Conservation (phyloP, 2,888 invertebrate genomes). For the Cheilosia variabilis region DNA sequence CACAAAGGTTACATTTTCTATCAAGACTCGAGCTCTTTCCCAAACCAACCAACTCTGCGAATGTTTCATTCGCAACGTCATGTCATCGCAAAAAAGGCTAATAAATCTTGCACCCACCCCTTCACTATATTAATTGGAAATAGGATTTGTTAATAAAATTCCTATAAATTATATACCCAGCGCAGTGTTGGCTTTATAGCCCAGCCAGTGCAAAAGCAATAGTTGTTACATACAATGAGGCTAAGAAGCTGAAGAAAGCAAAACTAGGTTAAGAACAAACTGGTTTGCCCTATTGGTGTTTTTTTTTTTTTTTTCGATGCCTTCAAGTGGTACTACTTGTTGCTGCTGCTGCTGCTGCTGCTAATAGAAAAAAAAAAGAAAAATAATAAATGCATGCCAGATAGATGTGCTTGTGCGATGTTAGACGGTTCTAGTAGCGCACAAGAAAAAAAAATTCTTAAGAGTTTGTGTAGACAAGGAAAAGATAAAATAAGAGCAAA, state of each 20-base stretch:
- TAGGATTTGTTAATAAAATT: slow-evolving; percentile 21
- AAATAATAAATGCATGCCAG: slow-evolving; percentile 34
- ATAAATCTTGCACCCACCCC: slow-evolving; percentile 25
- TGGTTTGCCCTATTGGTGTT: slow-evolving; percentile 70
- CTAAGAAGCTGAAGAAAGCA: slow-evolving; percentile 63
- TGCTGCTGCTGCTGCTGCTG: slow-evolving; percentile 8
- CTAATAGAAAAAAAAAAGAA: slow-evolving; percentile 6
- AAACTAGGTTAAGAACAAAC: slow-evolving; percentile 76
- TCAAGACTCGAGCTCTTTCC: neutral
- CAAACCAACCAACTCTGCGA: neutral
- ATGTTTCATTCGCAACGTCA: neutral
- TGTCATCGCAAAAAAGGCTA: neutral
- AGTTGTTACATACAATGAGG: slow-evolving; percentile 42
- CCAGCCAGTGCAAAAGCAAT: slow-evolving; percentile 17
- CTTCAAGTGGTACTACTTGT: slow-evolving; percentile 51
- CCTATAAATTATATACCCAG: neutral
- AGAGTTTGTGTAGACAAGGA: slow-evolving; percentile 24
- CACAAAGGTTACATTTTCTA: neutral
- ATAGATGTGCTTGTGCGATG: slow-evolving; percentile 33
- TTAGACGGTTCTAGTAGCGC: slow-evolving; percentile 20
- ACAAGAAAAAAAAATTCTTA: slow-evolving; percentile 29
- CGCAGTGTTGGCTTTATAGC: slow-evolving; percentile 14
- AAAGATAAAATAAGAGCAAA: slow-evolving; percentile 63
- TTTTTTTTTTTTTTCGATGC: slow-evolving; percentile 49
- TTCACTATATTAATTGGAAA: slow-evolving; percentile 11